These are phyloP conservation scores for Streblospio benedicti DNA, from an alignment of 1,140 invertebrate genomes.

Conservation along the genomic window DNA sequence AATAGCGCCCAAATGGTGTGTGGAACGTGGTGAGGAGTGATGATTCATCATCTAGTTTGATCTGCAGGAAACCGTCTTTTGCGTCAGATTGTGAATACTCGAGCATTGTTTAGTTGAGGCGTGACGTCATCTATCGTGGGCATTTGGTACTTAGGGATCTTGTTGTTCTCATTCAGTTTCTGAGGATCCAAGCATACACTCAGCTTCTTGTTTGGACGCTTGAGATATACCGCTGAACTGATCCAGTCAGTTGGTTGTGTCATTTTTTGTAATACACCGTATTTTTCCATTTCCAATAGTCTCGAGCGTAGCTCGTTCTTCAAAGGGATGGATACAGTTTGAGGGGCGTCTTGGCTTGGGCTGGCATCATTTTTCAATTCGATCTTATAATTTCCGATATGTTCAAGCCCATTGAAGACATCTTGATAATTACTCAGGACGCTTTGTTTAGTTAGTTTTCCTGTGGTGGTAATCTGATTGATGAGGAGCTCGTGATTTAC, in stretches of 20 bases:
- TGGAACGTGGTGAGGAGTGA: slow-evolving; percentile 22
- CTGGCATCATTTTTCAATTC: slow-evolving; percentile 1
- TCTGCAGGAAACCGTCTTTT: slow-evolving; percentile 24
- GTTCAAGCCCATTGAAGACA: slow-evolving; percentile 3
- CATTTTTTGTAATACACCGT: slow-evolving; percentile 14
- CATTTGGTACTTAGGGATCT: slow-evolving; percentile 17
- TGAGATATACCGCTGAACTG: slow-evolving; percentile 17
- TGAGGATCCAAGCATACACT: slow-evolving; percentile 24
- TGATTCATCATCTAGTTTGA: slow-evolving; percentile 21
- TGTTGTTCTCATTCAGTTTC: slow-evolving; percentile 20
- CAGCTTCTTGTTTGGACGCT: slow-evolving; percentile 18
- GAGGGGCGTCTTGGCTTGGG: slow-evolving; percentile 1
- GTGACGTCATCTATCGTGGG: slow-evolving; percentile 25
- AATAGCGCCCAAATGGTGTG: slow-evolving; percentile 20
- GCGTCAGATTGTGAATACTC: slow-evolving; percentile 22
- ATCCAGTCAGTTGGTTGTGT: too few relatives aligned
- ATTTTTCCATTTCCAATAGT: slow-evolving; percentile 10
- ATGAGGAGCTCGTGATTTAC: too few relatives aligned
- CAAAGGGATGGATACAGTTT: slow-evolving; percentile 10
- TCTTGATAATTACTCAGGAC: too few relatives aligned
- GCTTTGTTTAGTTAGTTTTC: too few relatives aligned
- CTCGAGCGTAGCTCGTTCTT: slow-evolving; percentile 6
- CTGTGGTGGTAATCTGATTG: too few relatives aligned
- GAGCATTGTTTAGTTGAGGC: slow-evolving; percentile 20
- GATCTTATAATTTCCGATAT: slow-evolving; percentile 4